These are phyloP conservation scores for Mycteria americana DNA, from an alignment of 2,797 vertebrate genomes.

Conservation along the genomic window DNA sequence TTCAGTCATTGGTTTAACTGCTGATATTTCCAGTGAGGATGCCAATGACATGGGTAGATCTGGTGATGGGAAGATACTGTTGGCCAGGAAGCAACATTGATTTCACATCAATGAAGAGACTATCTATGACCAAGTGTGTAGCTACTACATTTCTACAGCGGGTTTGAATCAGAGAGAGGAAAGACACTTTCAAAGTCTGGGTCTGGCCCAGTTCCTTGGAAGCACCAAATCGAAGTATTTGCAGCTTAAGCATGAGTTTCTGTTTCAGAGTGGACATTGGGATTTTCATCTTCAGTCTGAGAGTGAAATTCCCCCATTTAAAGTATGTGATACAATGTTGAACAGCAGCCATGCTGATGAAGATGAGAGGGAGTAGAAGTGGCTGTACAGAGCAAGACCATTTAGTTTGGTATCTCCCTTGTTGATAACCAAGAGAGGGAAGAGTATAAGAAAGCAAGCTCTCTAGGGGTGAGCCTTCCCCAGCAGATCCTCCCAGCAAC, in stretches of 20 bases:
- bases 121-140: neutral
- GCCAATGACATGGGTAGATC: neutral
- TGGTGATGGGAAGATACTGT: neutral
- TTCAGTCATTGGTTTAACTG: conserved; percentile 11
- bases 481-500: neutral
- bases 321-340: neutral
- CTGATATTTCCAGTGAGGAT: neutral
- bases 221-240: neutral
- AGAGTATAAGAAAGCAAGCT: neutral
- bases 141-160: neutral
- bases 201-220: neutral
- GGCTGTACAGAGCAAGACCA: neutral
- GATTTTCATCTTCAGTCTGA: neutral
- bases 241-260: neutral
- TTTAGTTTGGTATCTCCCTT: neutral
- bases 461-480: neutral
- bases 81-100: neutral
- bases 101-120: neutral
- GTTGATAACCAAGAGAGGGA: neutral
- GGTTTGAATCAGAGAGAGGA: neutral
- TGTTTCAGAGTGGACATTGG: neutral
- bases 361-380: neutral
- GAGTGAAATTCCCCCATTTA: neutral
- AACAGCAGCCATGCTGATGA: neutral
- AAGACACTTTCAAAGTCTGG: neutral